Evolutionary conservation across 2,113 vertebrate genomes (phyloP).

Genomic region (Sminthopsis crassicaudata): DNA sequence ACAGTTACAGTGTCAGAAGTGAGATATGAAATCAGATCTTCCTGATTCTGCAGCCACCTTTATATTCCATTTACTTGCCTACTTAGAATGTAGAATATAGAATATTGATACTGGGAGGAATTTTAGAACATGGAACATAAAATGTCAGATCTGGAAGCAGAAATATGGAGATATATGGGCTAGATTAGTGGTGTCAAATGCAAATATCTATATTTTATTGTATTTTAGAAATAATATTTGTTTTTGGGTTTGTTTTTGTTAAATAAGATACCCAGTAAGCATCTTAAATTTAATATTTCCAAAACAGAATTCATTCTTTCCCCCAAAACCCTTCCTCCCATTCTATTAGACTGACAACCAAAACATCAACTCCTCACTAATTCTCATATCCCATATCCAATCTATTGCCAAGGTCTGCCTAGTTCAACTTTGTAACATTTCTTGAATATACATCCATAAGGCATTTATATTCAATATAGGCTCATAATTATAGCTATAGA

Average conservation of each 20-base stretch:
- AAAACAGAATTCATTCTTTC: neutral
- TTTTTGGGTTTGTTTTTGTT: neutral
- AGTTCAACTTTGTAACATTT: neutral
- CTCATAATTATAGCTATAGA: neutral
- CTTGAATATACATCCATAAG: neutral
- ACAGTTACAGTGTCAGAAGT: neutral
- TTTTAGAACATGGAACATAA: neutral
- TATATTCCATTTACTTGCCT: neutral
- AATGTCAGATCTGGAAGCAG: neutral
- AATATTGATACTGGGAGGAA: neutral
- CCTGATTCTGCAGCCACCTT: neutral
- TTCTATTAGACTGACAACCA: neutral
- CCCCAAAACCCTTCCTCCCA: neutral
- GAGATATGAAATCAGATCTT: neutral
- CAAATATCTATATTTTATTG: neutral
- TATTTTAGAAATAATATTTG: neutral
- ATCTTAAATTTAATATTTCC: neutral
- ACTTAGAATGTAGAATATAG: neutral
- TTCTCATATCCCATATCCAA: neutral
- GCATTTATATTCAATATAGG: neutral
- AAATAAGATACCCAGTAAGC: neutral
- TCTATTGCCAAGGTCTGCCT: neutral
- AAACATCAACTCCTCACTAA: neutral
- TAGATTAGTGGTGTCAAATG: neutral
- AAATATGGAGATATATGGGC: neutral